Percentiles rank a stretch among this genome's conserved stretches.
These are phyloP conservation scores for Sebastes nivosus DNA, from an alignment of 2,797 vertebrate genomes.

Conservation along the genomic window DNA sequence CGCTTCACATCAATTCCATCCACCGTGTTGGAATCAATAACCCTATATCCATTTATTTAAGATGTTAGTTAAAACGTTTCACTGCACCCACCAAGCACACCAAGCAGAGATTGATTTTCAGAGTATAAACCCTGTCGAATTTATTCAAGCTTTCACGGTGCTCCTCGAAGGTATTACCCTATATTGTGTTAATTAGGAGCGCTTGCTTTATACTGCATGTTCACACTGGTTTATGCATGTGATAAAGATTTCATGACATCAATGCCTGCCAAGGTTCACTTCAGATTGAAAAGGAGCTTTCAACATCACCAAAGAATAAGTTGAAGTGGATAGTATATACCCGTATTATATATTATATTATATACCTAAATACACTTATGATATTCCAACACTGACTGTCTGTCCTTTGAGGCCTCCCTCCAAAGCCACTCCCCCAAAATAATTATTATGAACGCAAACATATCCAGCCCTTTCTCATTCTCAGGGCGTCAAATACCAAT, in stretches of 20 bases:
- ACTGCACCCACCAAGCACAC: background rate
- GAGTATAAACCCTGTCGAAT: constrained; percentile 36
- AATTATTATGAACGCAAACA: no score
- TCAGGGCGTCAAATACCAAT: no score
- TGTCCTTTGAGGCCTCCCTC: no score
- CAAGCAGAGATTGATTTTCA: constrained; percentile 47
- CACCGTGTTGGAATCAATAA: constrained; percentile 38
- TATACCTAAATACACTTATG: background rate
- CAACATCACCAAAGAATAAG: background rate
- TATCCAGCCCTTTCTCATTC: no score
- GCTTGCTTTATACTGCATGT: constrained; percentile 19
- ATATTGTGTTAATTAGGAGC: constrained; percentile 55
- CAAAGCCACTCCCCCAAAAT: no score
- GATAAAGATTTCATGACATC: constrained; percentile 56
- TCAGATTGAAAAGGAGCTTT: background rate
- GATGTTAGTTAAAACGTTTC: constrained; percentile 44
- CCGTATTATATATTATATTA: no score
- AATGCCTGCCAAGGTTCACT: background rate
- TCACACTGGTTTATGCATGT: constrained; percentile 25
- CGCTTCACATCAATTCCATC: constrained; percentile 11
- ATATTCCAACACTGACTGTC: background rate
- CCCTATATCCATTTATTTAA: constrained; percentile 49
- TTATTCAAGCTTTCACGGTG: constrained; percentile 24
- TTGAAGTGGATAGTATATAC: background rate
- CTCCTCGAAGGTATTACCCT: constrained; percentile 20